phyloP scores from a whole-genome alignment of 2,888 invertebrate species.

The Ornithoptera alexandrae region DNA sequence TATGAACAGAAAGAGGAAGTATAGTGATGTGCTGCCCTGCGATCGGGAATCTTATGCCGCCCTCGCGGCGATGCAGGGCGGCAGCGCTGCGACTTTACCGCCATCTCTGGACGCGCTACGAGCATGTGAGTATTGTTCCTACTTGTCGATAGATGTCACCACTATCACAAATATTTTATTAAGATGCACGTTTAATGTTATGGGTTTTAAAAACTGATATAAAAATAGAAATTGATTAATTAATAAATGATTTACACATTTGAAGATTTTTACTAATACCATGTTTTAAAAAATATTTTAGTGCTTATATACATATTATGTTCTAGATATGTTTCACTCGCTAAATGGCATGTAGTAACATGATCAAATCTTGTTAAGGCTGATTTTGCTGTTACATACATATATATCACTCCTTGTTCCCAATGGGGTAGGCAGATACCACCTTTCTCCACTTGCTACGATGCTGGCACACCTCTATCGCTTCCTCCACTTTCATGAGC shows the following conservation, averaged over 20 bases:
- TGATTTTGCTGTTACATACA: too few species aligned
- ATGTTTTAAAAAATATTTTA: too few species aligned
- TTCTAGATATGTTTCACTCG: not conserved
- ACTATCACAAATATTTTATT: not conserved
- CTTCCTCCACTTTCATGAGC: too few species aligned
- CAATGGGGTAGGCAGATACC: too few species aligned
- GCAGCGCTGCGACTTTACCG: constrained; percentile 71
- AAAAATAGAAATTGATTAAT: not conserved
- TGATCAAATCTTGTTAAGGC: not conserved
- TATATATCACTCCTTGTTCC: too few species aligned
- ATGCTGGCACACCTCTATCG: too few species aligned
- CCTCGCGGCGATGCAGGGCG: constrained; percentile 73
- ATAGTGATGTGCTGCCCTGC: constrained; percentile 64
- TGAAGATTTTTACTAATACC: not conserved
- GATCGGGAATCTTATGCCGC: constrained; percentile 72
- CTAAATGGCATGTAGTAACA: not conserved
- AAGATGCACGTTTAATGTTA: not conserved
- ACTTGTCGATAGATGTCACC: constrained; percentile 63
- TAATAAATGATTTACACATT: not conserved
- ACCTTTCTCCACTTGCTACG: too few species aligned
- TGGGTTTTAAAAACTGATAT: not conserved
- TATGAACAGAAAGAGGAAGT: constrained; percentile 71
- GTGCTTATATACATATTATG: not conserved
- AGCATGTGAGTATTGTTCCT: constrained; percentile 72
- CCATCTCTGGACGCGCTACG: constrained; percentile 75